phyloP scores from a whole-genome alignment of 1,140 invertebrate species.

The Caenorhabditis remanei region DNA sequence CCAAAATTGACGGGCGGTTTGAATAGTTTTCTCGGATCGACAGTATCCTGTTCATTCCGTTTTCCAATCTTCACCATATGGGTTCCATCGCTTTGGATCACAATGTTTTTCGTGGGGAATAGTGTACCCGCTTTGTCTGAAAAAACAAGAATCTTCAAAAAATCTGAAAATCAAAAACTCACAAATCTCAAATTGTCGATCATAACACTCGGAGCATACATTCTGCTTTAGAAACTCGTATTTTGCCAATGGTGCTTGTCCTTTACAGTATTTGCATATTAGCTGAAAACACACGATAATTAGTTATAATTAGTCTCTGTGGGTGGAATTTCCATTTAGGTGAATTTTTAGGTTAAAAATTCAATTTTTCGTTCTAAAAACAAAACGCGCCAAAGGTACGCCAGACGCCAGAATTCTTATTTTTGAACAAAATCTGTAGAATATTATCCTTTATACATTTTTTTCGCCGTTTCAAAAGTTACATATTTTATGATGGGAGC shows the following conservation, averaged over 20 bases:
- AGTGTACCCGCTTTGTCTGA: conserved; percentile 13
- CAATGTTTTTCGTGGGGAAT: background rate
- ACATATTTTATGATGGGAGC: too few relatives aligned
- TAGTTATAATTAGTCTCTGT: too few relatives aligned
- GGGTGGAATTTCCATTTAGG: too few relatives aligned
- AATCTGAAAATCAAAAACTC: background rate
- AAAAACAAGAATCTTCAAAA: conserved; percentile 9
- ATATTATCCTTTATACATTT: too few relatives aligned
- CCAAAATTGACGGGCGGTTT: conserved; percentile 27
- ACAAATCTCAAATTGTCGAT: conserved; percentile 23
- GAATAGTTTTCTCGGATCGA: conserved; percentile 54
- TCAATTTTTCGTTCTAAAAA: too few relatives aligned
- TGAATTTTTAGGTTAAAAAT: too few relatives aligned
- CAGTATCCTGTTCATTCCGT: background rate
- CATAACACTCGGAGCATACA: conserved; percentile 61
- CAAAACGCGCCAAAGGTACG: too few relatives aligned
- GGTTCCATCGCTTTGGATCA: background rate
- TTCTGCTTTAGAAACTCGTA: conserved; percentile 26
- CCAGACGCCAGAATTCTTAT: too few relatives aligned
- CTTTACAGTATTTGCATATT: conserved; percentile 51
- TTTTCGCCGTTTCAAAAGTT: background rate
- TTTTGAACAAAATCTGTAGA: too few relatives aligned
- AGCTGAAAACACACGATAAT: conserved; percentile 21
- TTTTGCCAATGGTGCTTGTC: conserved; percentile 47
- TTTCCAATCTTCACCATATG: conserved; percentile 9